phyloP scores from a whole-genome alignment of 2,113 vertebrate species.

The Melanotaenia duboulayi region DNA sequence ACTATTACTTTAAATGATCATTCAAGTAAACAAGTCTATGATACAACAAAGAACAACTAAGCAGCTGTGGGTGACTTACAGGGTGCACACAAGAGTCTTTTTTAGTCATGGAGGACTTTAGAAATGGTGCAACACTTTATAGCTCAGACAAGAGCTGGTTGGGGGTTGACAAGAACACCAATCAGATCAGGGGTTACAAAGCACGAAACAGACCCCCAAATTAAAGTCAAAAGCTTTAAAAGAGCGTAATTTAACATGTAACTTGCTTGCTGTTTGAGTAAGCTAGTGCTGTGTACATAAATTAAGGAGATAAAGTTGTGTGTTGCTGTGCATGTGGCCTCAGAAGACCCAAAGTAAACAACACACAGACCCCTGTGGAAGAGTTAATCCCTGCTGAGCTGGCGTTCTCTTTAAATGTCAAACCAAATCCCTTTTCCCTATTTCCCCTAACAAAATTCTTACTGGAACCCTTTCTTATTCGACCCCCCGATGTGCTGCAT shows the following conservation, averaged over 20 bases:
- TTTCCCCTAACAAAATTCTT: constrained; percentile 13
- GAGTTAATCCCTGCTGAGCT: constrained; percentile 54
- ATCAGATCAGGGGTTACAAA: no score
- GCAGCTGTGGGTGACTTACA: no score
- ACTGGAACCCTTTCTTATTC: constrained; percentile 3
- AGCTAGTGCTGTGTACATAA: constrained; percentile 6
- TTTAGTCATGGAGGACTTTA: no score
- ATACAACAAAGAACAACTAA: no score
- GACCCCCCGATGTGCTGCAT: constrained; percentile 26
- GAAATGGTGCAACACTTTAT: no score
- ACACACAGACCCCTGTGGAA: constrained; percentile 35
- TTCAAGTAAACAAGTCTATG: no score
- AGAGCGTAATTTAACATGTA: no score
- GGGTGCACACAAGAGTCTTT: no score
- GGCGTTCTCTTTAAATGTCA: constrained; percentile 66
- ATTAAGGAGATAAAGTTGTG: not conserved
- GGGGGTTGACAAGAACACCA: no score
- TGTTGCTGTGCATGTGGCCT: constrained; percentile 9
- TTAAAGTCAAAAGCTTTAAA: not conserved
- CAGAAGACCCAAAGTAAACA: constrained; percentile 36
- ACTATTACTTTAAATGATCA: no score
- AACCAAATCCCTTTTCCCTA: constrained; percentile 45
- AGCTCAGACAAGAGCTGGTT: no score
- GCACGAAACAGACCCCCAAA: no score
- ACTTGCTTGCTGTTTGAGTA: not conserved